These are phyloP conservation scores for Mus caroli DNA, from an alignment of 2,797 vertebrate genomes.

Conservation along the genomic window DNA sequence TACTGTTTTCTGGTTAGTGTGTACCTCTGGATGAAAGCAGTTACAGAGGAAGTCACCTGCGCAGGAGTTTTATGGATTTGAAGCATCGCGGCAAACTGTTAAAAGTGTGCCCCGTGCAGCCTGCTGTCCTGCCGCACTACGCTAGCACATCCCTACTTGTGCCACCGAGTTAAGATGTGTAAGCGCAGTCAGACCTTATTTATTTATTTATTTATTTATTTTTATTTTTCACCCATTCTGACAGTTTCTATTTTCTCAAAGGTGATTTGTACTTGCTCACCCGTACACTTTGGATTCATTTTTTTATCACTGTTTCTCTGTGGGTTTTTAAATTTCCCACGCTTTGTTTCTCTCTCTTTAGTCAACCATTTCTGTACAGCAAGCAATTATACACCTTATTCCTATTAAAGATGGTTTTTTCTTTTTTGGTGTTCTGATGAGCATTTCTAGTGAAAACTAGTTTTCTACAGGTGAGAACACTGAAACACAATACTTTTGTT, in stretches of 20 bases:
- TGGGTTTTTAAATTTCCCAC: background rate
- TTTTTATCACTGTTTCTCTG: background rate
- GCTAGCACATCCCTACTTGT: background rate
- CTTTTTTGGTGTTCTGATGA: constrained; percentile 29
- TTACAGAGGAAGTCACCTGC: constrained; percentile 39
- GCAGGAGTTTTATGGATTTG: constrained; percentile 3
- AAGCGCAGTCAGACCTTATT: background rate
- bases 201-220: background rate
- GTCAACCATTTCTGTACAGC: background rate
- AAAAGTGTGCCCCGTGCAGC: background rate
- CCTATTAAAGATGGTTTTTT: constrained; percentile 37
- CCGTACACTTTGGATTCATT: constrained; percentile 36
- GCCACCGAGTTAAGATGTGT: constrained; percentile 7
- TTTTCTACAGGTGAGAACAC: constrained; percentile 19
- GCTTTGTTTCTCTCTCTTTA: background rate
- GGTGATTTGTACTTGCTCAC: constrained; percentile 48
- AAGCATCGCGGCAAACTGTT: constrained; percentile 52
- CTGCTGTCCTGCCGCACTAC: background rate
- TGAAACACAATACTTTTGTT: constrained; percentile 48
- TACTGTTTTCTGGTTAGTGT: constrained; percentile 50
- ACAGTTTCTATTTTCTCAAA: constrained; percentile 51
- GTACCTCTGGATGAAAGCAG: constrained; percentile 59
- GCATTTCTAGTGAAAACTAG: constrained; percentile 41
- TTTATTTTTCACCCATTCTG: constrained; percentile 7
- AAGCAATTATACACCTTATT: constrained; percentile 25